These are phyloP conservation scores for Austrolebias charrua DNA, from an alignment of 2,797 vertebrate species.

Conservation along the genomic window DNA sequence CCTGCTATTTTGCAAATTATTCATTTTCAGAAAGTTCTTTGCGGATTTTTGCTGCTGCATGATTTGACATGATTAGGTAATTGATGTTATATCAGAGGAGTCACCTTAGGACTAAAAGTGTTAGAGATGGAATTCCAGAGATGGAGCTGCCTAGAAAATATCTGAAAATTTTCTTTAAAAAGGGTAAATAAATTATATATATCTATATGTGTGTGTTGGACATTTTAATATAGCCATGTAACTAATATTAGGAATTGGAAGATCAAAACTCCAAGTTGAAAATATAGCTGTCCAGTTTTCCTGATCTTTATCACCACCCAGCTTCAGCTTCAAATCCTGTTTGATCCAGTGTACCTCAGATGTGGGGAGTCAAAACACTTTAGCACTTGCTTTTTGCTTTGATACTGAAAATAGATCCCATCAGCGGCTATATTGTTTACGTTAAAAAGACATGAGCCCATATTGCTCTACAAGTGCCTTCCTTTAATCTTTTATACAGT, in stretches of 20 bases:
- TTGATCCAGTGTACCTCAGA: background rate
- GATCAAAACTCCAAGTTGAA: background rate
- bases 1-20: slow-evolving; percentile 21
- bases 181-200: too few species aligned
- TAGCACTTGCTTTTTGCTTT: background rate
- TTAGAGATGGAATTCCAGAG: slow-evolving; percentile 6
- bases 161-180: too few species aligned
- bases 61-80: slow-evolving; percentile 24
- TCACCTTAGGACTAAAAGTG: background rate
- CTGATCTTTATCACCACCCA: background rate
- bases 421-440: background rate
- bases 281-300: background rate
- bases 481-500: too few species aligned
- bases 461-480: too few species aligned
- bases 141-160: background rate
- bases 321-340: background rate
- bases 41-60: slow-evolving; percentile 10
- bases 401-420: background rate
- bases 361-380: background rate
- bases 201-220: too few species aligned
- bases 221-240: too few species aligned
- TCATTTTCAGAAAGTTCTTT: slow-evolving; percentile 31
- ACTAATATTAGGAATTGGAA: too few species aligned
- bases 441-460: too few species aligned
- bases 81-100: slow-evolving; percentile 5